phyloP scores from a whole-genome alignment of 2,888 invertebrate species.

The Drosophila algonquin region DNA sequence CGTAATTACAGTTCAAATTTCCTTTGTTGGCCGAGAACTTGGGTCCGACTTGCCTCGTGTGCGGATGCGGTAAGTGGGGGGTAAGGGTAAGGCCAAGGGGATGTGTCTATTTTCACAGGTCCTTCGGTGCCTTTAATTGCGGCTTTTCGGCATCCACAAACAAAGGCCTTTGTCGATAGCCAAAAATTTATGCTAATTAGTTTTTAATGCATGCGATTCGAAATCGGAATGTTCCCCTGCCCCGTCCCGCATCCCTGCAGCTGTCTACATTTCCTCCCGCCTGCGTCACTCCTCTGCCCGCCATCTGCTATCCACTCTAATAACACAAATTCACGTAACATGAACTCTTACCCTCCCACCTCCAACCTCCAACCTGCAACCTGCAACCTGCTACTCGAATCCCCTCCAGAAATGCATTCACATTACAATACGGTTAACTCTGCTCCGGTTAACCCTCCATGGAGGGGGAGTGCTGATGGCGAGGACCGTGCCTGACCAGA shows the following conservation, averaged over 20 bases:
- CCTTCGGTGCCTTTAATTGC: constrained; percentile 32
- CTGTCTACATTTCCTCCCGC: too few relatives aligned
- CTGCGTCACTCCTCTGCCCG: too few relatives aligned
- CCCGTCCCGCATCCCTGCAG: too few relatives aligned
- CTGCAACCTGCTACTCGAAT: too few relatives aligned
- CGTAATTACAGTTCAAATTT: constrained; percentile 72
- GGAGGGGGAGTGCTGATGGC: too few relatives aligned
- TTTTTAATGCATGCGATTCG: constrained; percentile 56
- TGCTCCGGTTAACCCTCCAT: too few relatives aligned
- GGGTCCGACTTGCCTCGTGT: too few relatives aligned
- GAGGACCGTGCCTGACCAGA: too few relatives aligned
- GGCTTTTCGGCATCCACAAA: constrained; percentile 35
- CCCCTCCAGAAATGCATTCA: constrained; percentile 14
- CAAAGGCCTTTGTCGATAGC: constrained; percentile 41
- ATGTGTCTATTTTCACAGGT: constrained; percentile 12
- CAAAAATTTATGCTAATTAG: constrained; percentile 63
- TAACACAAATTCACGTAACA: constrained; percentile 14
- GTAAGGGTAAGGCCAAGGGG: not conserved
- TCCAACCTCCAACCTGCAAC: not conserved
- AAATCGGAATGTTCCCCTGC: not conserved
- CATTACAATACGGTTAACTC: constrained; percentile 6
- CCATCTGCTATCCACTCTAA: not conserved
- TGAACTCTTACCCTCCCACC: constrained; percentile 7
- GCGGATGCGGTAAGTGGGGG: constrained; percentile 1
- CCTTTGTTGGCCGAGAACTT: constrained; percentile 42